These are phyloP conservation scores for Pseudochirops corinnae DNA, from an alignment of 2,797 vertebrate species.

Conservation along the genomic window DNA sequence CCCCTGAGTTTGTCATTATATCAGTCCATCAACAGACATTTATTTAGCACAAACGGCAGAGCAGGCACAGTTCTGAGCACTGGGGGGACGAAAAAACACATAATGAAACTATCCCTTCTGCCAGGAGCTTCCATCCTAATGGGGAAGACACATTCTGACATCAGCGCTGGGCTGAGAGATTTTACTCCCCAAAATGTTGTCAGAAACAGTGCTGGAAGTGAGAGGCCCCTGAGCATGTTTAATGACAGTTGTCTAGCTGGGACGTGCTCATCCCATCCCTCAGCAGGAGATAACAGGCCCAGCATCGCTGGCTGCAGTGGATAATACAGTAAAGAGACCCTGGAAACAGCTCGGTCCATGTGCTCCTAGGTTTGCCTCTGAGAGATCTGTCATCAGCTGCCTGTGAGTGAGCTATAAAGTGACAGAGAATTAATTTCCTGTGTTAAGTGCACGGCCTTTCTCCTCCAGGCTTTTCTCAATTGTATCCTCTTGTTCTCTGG, in stretches of 20 bases:
- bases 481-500: not conserved
- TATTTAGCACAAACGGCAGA: not conserved
- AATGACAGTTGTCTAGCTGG: slow-evolving; percentile 63
- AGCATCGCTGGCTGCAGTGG: slow-evolving; percentile 54
- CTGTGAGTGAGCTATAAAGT: slow-evolving; percentile 58
- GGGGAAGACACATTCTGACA: not conserved
- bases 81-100: too few relatives aligned
- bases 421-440: slow-evolving; percentile 29
- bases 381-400: slow-evolving; percentile 38
- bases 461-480: not conserved
- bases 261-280: slow-evolving; percentile 45
- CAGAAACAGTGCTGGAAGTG: not conserved
- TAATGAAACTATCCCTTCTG: not conserved
- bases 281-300: slow-evolving; percentile 54
- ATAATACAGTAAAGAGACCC: slow-evolving; percentile 60
- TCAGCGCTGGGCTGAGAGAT: not conserved
- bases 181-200: not conserved
- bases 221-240: not conserved
- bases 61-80: not conserved
- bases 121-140: not conserved
- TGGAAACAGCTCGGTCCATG: slow-evolving; percentile 35
- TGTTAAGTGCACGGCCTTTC: not conserved
- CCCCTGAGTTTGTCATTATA: not conserved
- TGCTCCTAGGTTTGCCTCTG: slow-evolving; percentile 61
- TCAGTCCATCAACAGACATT: not conserved